These are phyloP conservation scores for Sminthurides aquaticus DNA, from an alignment of 2,888 invertebrate genomes.

Conservation along the genomic window DNA sequence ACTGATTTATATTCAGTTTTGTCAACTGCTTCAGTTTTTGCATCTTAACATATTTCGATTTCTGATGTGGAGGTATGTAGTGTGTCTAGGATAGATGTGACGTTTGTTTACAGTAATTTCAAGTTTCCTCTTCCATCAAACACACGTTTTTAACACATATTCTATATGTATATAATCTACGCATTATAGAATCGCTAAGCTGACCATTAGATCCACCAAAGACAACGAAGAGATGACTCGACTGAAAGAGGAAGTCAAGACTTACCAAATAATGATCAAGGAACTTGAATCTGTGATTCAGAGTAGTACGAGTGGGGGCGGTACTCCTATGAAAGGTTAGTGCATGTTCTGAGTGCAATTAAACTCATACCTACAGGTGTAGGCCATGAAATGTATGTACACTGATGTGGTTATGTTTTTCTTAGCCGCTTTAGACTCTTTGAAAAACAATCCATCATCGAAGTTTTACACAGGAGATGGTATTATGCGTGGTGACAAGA, in stretches of 20 bases:
- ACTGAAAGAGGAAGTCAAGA: constrained; percentile 8
- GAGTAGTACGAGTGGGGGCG: not conserved
- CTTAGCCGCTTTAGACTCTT: constrained; percentile 12
- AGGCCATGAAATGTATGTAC: too few species aligned
- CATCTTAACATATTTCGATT: too few species aligned
- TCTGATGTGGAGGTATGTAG: too few species aligned
- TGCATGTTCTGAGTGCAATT: not conserved
- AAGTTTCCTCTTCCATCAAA: too few species aligned
- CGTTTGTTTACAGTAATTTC: too few species aligned
- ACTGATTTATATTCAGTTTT: too few species aligned
- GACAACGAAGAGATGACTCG: constrained; percentile 6
- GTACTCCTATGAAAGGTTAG: constrained; percentile 5
- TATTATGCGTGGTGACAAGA: not conserved
- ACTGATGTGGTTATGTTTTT: too few species aligned
- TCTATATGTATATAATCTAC: too few species aligned
- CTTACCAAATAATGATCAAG: not conserved
- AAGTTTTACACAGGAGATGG: constrained; percentile 1
- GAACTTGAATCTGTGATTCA: constrained; percentile 10
- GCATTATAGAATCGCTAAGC: constrained; percentile 15
- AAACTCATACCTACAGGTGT: too few species aligned
- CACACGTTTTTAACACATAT: too few species aligned
- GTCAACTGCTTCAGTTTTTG: too few species aligned
- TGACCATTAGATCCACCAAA: not conserved
- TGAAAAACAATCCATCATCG: constrained; percentile 1
- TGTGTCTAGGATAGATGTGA: too few species aligned